Evolutionary conservation across 1,140 invertebrate species (phyloP), one percentile per base, ranked within the genome.

Genomic region (Rhyzopertha dominica): DNA sequence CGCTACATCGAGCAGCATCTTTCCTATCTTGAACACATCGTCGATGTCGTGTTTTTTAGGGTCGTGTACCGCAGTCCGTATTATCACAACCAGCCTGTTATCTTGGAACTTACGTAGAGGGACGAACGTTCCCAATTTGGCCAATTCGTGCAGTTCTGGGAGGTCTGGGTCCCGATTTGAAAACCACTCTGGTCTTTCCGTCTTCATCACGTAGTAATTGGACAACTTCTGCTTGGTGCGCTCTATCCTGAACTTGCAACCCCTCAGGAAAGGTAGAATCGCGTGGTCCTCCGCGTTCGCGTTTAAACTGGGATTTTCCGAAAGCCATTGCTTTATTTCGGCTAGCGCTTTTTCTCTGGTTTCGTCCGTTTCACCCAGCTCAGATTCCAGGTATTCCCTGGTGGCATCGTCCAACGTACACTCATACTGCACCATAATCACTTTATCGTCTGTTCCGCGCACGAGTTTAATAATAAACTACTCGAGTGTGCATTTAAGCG

Each of bases 161-260:
- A 74, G 47, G 12, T 65, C 53, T 3, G 81, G 80, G 68, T 84
- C 69, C 39, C 78, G 68, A 38, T 79, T 70, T 4, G 49, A 34
- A 54, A 76, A 83, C 80, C 81, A 82, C 57, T 80, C 75, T 0
- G 74, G 63, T 18, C 69, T 52, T 29, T 69, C 64, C 0, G 60
- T 53, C 29, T 75, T 65, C 61, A 82, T 75, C 34, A 63, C 62
- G 45, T 78, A 76, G 56, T 74, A 81, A 48, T 74, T 79, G 35
- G 56, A 63, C 0, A 82, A 54, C 56, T 80, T 82, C 18, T 42
- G 60, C 52, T 80, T 78, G 0, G 76, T 65, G 50, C 65, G 71
- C 5, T 77, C 73, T 0, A 74, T 39, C 48, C 80, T 67, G 53
- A 74, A 82, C 60, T 83, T 82, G 36, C 76, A 77, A 16, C 70